Evolutionary conservation across 1,140 invertebrate species (phyloP), one percentile per base, ranked within the genome.

Genomic region (Trissolcus basalis): DNA sequence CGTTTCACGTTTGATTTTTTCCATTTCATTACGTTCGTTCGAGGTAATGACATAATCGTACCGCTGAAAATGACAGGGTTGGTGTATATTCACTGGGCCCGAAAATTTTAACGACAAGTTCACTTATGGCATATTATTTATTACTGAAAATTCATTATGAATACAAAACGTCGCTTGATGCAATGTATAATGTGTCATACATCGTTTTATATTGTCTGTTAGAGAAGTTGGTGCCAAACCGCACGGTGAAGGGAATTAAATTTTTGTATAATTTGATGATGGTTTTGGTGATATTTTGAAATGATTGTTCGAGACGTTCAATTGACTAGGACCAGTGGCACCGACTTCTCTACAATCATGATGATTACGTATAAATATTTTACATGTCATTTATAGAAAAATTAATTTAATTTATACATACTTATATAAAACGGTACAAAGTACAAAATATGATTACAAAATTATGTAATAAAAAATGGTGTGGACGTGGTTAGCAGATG

Each of bases 71-170:
- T 27, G 19, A 27, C 19, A 3, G 19, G 19, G 19, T 27, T 3
- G 19, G 19, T n/a, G 19, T 3, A 6, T 6, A 27, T 27, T 27
- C 2, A 13, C 3, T 2, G 43, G 13, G 8, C 11, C 13, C 11
- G 3, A 44, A 44, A 44, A 44, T 12, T 3, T 9, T 39, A 9
- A 39, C 11, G 12, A 7, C 1, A 12, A 4, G 10, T 55, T 59
- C 44, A 68, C 64, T 68, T 68, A 68, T 68, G 64, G 64, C 64
- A 68, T 68, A 68, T 58, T 67, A 44, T 59, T 68, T 68, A 65
- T 65, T 68, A 50, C 13, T 54, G 32, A 1, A 55, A 13, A 55
- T 39, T 11, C 10, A 50, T 61, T 55, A 48, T 48, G 49, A 59
- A 50, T 49, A 58, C 33, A 58, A 58, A 45, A 67, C 12, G 43